phyloP scores from a whole-genome alignment of 1,140 invertebrate species.

The Aphis craccivora region DNA sequence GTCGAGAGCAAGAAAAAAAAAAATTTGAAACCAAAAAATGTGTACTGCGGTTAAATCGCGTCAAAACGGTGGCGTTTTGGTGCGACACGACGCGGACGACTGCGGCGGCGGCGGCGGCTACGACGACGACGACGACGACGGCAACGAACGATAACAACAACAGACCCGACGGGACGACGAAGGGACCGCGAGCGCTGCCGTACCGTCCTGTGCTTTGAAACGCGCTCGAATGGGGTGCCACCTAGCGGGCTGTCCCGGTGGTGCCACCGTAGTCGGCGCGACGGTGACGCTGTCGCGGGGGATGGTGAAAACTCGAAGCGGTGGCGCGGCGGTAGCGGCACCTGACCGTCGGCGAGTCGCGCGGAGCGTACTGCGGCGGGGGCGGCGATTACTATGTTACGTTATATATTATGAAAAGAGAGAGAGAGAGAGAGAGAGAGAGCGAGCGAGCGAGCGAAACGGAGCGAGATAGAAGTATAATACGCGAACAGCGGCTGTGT shows the following conservation, averaged over 20 bases:
- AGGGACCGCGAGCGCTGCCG: constrained; percentile 43
- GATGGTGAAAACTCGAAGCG: neutral
- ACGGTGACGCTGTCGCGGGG: constrained; percentile 4
- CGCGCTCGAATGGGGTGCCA: constrained; percentile 53
- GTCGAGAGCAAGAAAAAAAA: neutral
- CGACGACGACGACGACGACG: neutral
- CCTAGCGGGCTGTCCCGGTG: constrained; percentile 24
- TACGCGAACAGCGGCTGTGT: neutral
- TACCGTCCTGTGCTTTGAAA: constrained; percentile 43
- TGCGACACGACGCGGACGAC: constrained; percentile 2
- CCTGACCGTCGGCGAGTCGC: constrained; percentile 51
- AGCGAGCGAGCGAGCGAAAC: too few species aligned
- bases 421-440: neutral
- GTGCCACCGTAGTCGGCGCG: neutral
- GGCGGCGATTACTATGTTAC: constrained; percentile 20
- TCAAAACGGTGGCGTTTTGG: neutral
- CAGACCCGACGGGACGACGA: constrained; percentile 41
- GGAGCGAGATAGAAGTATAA: neutral
- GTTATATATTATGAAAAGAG: neutral
- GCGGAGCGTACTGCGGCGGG: neutral
- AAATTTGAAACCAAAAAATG: too few species aligned
- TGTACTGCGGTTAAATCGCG: neutral
- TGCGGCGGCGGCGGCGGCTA: neutral
- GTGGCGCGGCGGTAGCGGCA: neutral
- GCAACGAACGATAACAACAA: constrained; percentile 31